These are phyloP conservation scores for Capromys pilorides DNA, from an alignment of 2,797 vertebrate species.

Conservation along the genomic window DNA sequence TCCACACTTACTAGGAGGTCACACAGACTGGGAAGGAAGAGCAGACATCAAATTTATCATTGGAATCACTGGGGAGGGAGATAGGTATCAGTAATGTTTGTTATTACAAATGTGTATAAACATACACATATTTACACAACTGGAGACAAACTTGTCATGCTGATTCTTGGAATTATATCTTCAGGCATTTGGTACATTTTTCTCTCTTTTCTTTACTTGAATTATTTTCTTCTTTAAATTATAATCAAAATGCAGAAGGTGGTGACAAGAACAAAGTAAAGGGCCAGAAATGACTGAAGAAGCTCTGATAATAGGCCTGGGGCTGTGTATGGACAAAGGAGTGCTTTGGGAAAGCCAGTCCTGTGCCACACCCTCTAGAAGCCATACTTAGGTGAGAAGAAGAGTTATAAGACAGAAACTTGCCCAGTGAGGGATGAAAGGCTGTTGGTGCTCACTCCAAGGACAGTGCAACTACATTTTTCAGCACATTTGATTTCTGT, in stretches of 20 bases:
- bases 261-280: conserved; percentile 18
- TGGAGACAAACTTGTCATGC: neutral
- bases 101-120: neutral
- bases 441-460: neutral
- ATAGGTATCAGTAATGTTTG: neutral
- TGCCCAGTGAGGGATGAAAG: conserved; percentile 6
- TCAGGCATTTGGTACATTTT: neutral
- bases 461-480: neutral
- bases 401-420: neutral
- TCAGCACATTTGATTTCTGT: neutral
- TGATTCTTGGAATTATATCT: neutral
- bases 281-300: neutral
- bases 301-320: neutral
- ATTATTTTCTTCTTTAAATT: neutral
- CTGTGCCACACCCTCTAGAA: neutral
- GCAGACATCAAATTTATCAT: neutral
- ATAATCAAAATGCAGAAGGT: conserved; percentile 32
- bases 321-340: neutral
- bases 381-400: neutral
- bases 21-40: neutral
- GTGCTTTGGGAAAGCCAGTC: neutral
- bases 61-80: neutral
- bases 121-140: neutral
- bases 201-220: conserved; percentile 38
- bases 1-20: neutral